Base-by-base conservation (phyloP, 2,113 vertebrate species). In the Otocyon megalotis region DNA sequence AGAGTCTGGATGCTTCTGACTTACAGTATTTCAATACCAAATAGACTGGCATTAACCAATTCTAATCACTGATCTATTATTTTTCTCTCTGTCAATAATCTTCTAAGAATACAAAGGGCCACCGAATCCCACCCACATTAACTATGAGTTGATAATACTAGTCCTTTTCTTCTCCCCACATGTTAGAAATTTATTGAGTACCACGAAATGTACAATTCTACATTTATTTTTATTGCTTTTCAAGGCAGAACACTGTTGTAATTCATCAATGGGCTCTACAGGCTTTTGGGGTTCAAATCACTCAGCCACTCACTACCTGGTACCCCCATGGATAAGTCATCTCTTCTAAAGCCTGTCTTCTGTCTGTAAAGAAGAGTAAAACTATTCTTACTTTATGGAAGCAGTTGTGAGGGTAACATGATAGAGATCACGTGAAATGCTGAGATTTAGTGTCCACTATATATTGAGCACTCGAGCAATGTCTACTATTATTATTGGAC, bases 401-500 rank as follows among this genome's bases (percentile, higher is more conserved):
- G 35, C 48, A 89, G 83, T 35, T 87, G 67, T 76, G 50, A 95
- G 50, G 48, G 28, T 69, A 84, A 92, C 85, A 48, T 76, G 22
- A 93, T 32, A 43, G 17, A 67, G 1, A 43, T 74, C 2, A 63
- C 14, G 56, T 54, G 76, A 96, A 90, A 87, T 56, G 35, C 53
- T 82, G 84, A 87, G 50, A 84, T 76, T 93, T 85, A 94, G n/a
- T 35, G 48, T 50, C 81, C 13, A 22, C 48, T 32, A 76, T 35
- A 30, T n/a, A 88, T 35, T 81, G 88, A 92, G 53, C 4, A 48
- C 17, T 58, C 43, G 54, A 58, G 22, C 86, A 80, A 43, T 86
- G 19, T 87, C 84, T 77, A 53, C 90, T 90, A 72, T 85, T 79
- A 32, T 53, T 81, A 35, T 83, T 94, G 88, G 43, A 92, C 43